Evolutionary conservation across 2,797 vertebrate species (phyloP).

Genomic region (Malacoraja senta): DNA sequence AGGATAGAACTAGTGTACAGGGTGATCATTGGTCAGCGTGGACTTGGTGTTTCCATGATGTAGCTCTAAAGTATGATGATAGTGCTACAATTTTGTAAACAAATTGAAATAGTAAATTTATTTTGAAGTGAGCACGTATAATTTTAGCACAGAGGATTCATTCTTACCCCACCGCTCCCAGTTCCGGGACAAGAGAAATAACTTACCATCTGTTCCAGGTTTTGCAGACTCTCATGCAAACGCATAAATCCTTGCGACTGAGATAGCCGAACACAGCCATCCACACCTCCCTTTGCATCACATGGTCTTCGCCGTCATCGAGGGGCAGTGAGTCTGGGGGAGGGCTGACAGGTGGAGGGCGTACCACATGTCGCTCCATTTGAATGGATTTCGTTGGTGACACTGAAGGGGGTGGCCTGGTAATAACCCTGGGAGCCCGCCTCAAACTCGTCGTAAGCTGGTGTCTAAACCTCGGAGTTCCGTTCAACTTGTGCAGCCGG

Average conservation of each 20-base stretch:
- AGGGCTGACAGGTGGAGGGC: conserved; percentile 94
- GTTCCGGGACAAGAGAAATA: conserved; percentile 22
- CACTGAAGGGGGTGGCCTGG: conserved; percentile 76
- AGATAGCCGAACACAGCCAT: conserved; percentile 88
- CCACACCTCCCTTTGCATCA: conserved; percentile 86
- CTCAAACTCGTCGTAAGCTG: conserved; percentile 75
- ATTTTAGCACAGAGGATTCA: background rate
- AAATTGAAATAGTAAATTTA: background rate
- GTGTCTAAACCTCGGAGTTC: conserved; percentile 76
- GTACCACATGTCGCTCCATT: conserved; percentile 95
- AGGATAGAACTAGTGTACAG: too few species aligned
- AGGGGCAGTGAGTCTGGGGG: conserved; percentile 88
- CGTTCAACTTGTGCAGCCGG: conserved; percentile 78
- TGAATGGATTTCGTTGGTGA: conserved; percentile 93
- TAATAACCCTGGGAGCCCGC: conserved; percentile 56
- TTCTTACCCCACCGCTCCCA: background rate
- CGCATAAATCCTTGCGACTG: conserved; percentile 85
- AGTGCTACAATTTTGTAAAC: background rate
- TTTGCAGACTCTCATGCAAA: conserved; percentile 95
- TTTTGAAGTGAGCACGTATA: background rate
- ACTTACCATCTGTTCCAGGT: conserved; percentile 98
- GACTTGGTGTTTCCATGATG: too few species aligned
- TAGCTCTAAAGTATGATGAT: too few species aligned
- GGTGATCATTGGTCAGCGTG: too few species aligned
- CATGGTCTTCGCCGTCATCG: conserved; percentile 77